A percentile compares a stretch with the other conserved stretches of the same genome.
phyloP scores from a whole-genome alignment of 2,888 invertebrate species.

The Mechanitis mazaeus region DNA sequence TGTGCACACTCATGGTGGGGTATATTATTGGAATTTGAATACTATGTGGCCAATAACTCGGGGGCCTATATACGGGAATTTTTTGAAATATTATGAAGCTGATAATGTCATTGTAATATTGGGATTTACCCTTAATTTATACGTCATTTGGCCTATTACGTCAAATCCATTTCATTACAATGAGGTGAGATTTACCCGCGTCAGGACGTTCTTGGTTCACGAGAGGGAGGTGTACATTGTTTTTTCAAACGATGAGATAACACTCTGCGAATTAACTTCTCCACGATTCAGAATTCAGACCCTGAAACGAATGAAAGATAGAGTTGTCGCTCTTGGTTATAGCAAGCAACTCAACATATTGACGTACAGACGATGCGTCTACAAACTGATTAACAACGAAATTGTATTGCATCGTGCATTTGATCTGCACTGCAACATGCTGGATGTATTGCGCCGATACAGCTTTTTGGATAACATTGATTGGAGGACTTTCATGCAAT shows the following conservation, averaged over 20 bases:
- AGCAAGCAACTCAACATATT: constrained; percentile 2
- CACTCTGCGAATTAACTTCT: not conserved
- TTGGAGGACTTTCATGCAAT: constrained; percentile 1
- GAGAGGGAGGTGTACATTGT: not conserved
- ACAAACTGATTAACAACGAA: not conserved
- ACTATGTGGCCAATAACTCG: constrained; percentile 2
- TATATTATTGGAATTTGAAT: constrained; percentile 1
- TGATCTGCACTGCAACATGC: constrained; percentile 1
- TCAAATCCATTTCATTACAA: not conserved
- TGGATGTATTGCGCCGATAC: not conserved
- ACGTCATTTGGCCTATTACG: not conserved
- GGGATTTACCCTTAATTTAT: constrained; percentile 1
- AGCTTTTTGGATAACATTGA: constrained; percentile 2
- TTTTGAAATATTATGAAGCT: constrained; percentile 3
- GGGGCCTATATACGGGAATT: constrained; percentile 1
- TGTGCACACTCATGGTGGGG: constrained; percentile 2
- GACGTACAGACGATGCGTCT: not conserved
- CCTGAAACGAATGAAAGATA: not conserved
- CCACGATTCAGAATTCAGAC: not conserved
- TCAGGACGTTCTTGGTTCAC: constrained; percentile 5
- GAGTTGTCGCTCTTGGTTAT: not conserved
- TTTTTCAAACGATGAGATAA: constrained; percentile 2
- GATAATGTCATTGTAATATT: constrained; percentile 2
- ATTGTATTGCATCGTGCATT: constrained; percentile 1
- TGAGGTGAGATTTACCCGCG: constrained; percentile 2